A percentile compares a stretch with the other conserved stretches of the same genome.
Conservation (phyloP, 2,888 invertebrate genomes). For the Heliconius cydno region DNA sequence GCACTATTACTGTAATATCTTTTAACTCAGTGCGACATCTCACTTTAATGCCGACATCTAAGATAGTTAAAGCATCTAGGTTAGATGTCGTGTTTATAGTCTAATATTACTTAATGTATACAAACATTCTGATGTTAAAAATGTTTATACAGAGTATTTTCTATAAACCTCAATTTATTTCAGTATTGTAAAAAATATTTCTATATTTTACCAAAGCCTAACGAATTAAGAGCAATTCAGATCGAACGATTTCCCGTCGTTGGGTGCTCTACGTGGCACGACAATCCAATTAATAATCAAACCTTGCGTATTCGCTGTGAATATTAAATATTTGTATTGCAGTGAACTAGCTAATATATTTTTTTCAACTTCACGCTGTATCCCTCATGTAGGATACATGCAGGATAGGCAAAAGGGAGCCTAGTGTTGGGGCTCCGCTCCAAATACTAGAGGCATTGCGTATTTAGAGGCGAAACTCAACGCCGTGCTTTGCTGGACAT, state of each 20-base stretch:
- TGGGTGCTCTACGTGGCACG: conserved; percentile 42
- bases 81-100: not conserved
- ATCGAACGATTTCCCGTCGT: conserved; percentile 54
- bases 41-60: not conserved
- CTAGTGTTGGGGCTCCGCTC: no score
- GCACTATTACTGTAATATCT: not conserved
- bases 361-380: no score
- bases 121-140: not conserved
- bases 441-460: no score
- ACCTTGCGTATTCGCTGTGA: conserved; percentile 65
- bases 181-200: conserved; percentile 4
- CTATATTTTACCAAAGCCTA: conserved; percentile 26
- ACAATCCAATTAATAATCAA: conserved; percentile 52
- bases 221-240: conserved; percentile 75
- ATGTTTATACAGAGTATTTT: not conserved
- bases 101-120: not conserved
- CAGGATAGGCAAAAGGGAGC: no score
- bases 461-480: no score
- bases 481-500: no score
- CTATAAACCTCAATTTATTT: not conserved
- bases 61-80: not conserved
- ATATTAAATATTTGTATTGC: conserved; percentile 69
- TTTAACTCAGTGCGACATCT: not conserved
- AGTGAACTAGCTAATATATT: conserved; percentile 50
- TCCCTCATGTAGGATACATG: no score